Percentiles rank a stretch among this genome's conserved stretches.
Evolutionary conservation across 2,113 vertebrate species (phyloP).

Genomic region (Ciconia stormi): DNA sequence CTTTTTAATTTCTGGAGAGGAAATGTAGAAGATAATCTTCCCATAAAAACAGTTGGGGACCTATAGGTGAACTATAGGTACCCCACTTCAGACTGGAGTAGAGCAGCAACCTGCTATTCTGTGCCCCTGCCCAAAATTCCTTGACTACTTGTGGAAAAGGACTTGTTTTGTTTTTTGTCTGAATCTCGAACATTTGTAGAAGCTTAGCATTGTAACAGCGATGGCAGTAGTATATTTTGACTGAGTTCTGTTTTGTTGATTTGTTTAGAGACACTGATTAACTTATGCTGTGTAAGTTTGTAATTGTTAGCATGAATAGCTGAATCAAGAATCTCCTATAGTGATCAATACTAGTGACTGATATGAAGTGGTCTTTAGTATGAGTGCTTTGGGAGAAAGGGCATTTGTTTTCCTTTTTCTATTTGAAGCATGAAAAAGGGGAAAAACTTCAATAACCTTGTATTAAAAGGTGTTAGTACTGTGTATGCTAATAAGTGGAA

Average conservation of each 20-base stretch:
- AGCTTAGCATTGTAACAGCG: background rate
- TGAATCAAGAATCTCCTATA: background rate
- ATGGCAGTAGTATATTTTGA: background rate
- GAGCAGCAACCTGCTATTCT: constrained; percentile 38
- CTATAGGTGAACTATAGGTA: background rate
- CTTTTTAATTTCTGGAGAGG: constrained; percentile 51
- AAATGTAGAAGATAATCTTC: constrained; percentile 52
- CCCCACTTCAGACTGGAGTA: constrained; percentile 31
- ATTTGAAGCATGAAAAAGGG: background rate
- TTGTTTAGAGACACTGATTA: background rate
- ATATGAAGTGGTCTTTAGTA: background rate
- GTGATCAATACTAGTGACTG: background rate
- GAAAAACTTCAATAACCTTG: background rate
- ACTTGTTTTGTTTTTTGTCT: background rate
- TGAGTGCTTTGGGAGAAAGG: background rate
- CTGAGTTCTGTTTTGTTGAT: background rate
- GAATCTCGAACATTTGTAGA: background rate
- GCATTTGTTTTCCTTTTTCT: background rate
- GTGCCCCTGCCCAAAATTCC: constrained; percentile 26
- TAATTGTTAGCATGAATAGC: background rate
- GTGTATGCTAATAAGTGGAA: background rate
- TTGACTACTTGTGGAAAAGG: constrained; percentile 48
- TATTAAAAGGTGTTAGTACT: background rate
- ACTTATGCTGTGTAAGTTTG: background rate
- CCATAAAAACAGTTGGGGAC: constrained; percentile 51